Percentiles rank a stretch among this genome's conserved stretches.
Conservation (phyloP, 1,140 invertebrate species). For the Notospermus geniculatus region DNA sequence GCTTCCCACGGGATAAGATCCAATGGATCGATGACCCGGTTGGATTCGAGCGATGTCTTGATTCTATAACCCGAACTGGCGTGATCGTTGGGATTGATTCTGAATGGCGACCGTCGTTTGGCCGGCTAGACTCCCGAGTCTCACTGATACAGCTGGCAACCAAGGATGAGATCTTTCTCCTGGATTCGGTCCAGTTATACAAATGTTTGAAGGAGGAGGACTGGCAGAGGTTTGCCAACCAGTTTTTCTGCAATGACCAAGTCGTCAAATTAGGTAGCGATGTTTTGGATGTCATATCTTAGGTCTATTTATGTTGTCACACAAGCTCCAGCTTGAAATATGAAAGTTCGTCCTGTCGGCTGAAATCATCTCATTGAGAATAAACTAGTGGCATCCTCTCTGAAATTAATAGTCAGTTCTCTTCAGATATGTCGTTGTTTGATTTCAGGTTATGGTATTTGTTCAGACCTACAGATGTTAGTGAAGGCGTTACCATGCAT, state of each 20-base stretch:
- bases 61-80: slow-evolving; percentile 28
- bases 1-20: slow-evolving; percentile 28
- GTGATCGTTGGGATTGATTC: slow-evolving; percentile 71
- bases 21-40: slow-evolving; percentile 33
- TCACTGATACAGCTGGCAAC: slow-evolving; percentile 75
- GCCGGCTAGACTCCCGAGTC: slow-evolving; percentile 59
- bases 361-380: no score
- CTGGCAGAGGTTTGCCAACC: slow-evolving; percentile 35
- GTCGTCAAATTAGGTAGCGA: slow-evolving; percentile 50
- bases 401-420: slow-evolving; percentile 5
- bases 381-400: no score
- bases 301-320: no score
- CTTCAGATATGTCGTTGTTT: slow-evolving; percentile 1
- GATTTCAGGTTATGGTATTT: slow-evolving; percentile 62
- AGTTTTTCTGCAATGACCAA: slow-evolving; percentile 44
- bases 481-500: slow-evolving; percentile 59
- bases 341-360: no score
- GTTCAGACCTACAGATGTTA: slow-evolving; percentile 63
- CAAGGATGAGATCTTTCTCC: slow-evolving; percentile 64
- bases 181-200: slow-evolving; percentile 64
- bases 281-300: no score
- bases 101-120: slow-evolving; percentile 80
- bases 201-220: slow-evolving; percentile 44
- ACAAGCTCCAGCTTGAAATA: no score
- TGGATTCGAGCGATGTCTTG: slow-evolving; percentile 31